A percentile compares a stretch with the other conserved stretches of the same genome.
Evolutionary conservation across 2,113 vertebrate genomes (phyloP).

Genomic region (Lagenorhynchus albirostris): DNA sequence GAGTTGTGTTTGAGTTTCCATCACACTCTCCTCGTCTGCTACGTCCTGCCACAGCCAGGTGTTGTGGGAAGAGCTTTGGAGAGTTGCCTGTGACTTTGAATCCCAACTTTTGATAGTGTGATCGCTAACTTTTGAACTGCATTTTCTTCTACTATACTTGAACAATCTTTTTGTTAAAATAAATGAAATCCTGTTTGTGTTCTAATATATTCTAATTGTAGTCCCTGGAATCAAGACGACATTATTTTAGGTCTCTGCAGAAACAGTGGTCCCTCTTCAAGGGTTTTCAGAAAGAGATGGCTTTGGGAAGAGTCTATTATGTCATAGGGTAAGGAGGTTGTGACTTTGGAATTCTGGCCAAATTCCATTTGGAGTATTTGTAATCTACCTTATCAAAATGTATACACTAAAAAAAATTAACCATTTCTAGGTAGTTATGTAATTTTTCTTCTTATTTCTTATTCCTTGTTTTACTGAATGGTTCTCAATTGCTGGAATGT

Average conservation of each 20-base stretch:
- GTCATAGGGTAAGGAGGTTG: background rate
- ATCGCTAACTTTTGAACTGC: background rate
- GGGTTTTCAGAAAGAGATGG: background rate
- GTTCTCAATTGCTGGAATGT: background rate
- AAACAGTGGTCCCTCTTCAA: background rate
- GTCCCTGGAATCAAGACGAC: background rate
- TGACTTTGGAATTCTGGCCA: background rate
- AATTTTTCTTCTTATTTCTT: background rate
- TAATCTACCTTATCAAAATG: background rate
- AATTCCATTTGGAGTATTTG: background rate
- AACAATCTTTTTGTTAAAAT: background rate
- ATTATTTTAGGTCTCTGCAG: background rate
- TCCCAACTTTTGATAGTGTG: background rate
- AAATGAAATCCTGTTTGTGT: background rate
- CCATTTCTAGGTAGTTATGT: background rate
- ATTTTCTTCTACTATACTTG: background rate
- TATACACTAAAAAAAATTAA: background rate
- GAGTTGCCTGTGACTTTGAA: background rate
- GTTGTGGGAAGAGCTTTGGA: background rate
- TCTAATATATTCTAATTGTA: background rate
- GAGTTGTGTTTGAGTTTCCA: background rate
- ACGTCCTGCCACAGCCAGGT: background rate
- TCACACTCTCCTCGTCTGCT: background rate
- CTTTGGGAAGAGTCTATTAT: background rate
- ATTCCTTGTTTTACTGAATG: slow-evolving; percentile 17